A percentile compares a stretch with the other conserved stretches of the same genome.
Evolutionary conservation across 2,888 invertebrate species (phyloP).

Genomic region (Eristalis intricaria): DNA sequence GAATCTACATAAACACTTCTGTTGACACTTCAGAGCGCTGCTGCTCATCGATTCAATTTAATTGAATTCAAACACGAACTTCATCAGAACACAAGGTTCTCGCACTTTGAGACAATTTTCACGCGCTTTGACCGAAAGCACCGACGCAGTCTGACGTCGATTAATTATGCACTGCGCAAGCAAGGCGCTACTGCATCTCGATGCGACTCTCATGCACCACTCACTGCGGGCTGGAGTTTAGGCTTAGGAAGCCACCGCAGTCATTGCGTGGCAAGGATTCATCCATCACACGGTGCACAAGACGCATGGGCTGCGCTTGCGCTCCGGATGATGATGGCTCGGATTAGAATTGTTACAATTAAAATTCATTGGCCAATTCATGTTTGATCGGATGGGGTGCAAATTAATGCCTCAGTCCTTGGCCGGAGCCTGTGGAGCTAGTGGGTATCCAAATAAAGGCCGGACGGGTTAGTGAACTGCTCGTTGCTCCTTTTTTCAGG

Average conservation of each 20-base stretch:
- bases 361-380: slow-evolving; percentile 72
- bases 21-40: slow-evolving; percentile 57
- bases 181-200: slow-evolving; percentile 16
- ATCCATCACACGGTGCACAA: slow-evolving; percentile 59
- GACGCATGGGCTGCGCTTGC: slow-evolving; percentile 29
- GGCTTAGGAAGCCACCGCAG: slow-evolving; percentile 45
- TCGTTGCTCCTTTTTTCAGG: slow-evolving; percentile 14
- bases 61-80: slow-evolving; percentile 70
- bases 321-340: slow-evolving; percentile 50
- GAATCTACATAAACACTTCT: slow-evolving; percentile 54
- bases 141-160: slow-evolving; percentile 48
- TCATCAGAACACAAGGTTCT: slow-evolving; percentile 57
- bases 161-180: slow-evolving; percentile 62
- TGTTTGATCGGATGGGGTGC: slow-evolving; percentile 69
- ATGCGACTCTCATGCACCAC: slow-evolving; percentile 7
- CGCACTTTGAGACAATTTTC: slow-evolving; percentile 63
- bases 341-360: slow-evolving; percentile 72
- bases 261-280: slow-evolving; percentile 70
- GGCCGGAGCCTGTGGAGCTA: not conserved
- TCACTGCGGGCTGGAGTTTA: not conserved
- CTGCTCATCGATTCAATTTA: slow-evolving; percentile 64
- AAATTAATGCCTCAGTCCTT: slow-evolving; percentile 55
- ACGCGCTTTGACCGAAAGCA: slow-evolving; percentile 62
- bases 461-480: not conserved
- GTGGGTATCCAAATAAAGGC: slow-evolving; percentile 15